phyloP scores from a whole-genome alignment of 2,888 invertebrate genomes.

The Sthenelais limicola region DNA sequence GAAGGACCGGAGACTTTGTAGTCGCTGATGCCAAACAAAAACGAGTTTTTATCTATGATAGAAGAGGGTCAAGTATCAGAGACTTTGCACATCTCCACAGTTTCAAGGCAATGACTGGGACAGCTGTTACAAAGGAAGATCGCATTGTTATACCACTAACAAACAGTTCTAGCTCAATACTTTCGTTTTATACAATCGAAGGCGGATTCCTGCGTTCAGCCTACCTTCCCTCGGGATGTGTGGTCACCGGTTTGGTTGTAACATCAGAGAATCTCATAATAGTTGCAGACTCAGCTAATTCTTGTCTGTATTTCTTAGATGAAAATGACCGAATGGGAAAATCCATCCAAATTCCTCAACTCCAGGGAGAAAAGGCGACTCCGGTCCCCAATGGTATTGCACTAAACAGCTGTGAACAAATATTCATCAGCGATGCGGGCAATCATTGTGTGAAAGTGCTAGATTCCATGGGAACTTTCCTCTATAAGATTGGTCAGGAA shows the following conservation, averaged over 20 bases:
- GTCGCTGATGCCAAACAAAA: slow-evolving; percentile 15
- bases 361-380: background rate
- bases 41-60: slow-evolving; percentile 40
- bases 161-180: background rate
- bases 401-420: slow-evolving; percentile 24
- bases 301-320: slow-evolving; percentile 33
- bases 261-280: slow-evolving; percentile 8
- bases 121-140: slow-evolving; percentile 31
- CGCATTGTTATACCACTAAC: slow-evolving; percentile 30
- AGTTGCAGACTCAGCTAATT: slow-evolving; percentile 20
- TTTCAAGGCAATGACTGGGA: slow-evolving; percentile 20
- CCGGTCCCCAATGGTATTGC: slow-evolving; percentile 26
- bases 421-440: slow-evolving; percentile 36
- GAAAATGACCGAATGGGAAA: background rate
- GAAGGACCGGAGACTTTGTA: slow-evolving; percentile 35
- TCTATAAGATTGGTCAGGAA: slow-evolving; percentile 73
- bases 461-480: slow-evolving; percentile 73
- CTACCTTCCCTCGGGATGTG: slow-evolving; percentile 12
- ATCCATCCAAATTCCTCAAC: slow-evolving; percentile 1
- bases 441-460: slow-evolving; percentile 75
- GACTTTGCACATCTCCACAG: slow-evolving; percentile 42
- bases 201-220: slow-evolving; percentile 31
- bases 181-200: slow-evolving; percentile 32
- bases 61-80: slow-evolving; percentile 7
- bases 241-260: slow-evolving; percentile 9